Evolutionary conservation across 2,797 vertebrate species (phyloP).

Genomic region (Orientallactaga sibirica): DNA sequence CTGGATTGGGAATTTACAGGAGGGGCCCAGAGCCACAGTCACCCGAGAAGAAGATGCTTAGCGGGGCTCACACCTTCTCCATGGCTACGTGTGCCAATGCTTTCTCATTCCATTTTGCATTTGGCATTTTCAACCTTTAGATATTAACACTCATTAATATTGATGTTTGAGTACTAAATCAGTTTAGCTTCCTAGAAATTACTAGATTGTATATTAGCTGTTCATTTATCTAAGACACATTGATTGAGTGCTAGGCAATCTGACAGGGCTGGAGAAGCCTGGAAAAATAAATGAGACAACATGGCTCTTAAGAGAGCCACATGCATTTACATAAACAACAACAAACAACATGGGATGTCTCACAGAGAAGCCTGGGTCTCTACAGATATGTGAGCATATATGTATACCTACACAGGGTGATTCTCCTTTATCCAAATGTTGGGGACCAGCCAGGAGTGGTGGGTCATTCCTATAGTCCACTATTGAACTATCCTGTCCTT

Average conservation of each 20-base stretch:
- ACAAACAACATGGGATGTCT: not conserved
- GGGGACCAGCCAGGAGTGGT: not conserved
- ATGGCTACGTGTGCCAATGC: not conserved
- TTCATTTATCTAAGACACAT: slow-evolving; percentile 46
- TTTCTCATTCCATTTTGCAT: not conserved
- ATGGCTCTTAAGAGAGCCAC: not conserved
- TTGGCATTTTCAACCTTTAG: slow-evolving; percentile 44
- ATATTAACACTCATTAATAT: slow-evolving; percentile 62
- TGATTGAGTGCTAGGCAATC: slow-evolving; percentile 55
- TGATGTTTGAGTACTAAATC: slow-evolving; percentile 60
- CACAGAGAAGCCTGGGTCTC: not conserved
- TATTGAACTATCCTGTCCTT: not conserved
- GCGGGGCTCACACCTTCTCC: not conserved
- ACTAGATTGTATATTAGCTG: slow-evolving; percentile 55
- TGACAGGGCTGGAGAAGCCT: not conserved
- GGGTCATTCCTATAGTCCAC: no score
- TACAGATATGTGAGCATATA: rapidly evolving
- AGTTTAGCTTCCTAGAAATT: slow-evolving; percentile 58
- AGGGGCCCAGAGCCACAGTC: not conserved
- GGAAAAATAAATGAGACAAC: not conserved
- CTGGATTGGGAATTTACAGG: not conserved
- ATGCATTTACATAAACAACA: not conserved
- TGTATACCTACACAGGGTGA: not conserved
- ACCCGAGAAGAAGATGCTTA: not conserved
- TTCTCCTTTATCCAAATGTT: not conserved